A percentile compares a stretch with the other conserved stretches of the same genome.
phyloP scores from a whole-genome alignment of 1,140 invertebrate species.

The Aphaenogaster rudis region DNA sequence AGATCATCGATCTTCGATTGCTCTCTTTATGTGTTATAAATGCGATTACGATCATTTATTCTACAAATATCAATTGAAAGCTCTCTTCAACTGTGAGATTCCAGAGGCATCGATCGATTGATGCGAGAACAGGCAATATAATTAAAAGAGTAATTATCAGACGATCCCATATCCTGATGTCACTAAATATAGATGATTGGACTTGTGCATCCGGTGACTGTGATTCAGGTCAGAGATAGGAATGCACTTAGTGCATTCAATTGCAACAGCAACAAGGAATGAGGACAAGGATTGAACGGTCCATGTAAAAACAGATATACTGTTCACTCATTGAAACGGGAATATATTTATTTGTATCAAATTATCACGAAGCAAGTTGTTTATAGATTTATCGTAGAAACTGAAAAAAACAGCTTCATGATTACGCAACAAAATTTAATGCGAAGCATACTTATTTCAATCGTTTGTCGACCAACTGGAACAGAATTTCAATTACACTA shows the following conservation, averaged over 20 bases:
- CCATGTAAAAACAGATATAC: not conserved
- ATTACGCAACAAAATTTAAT: not conserved
- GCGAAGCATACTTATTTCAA: not conserved
- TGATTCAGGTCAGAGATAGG: conserved; percentile 64
- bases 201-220: conserved; percentile 44
- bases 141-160: conserved; percentile 59
- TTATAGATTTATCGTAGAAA: not conserved
- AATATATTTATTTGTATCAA: not conserved
- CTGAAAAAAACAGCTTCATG: not conserved
- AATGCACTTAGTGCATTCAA: conserved; percentile 6
- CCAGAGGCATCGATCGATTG: not conserved
- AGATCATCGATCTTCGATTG: not conserved
- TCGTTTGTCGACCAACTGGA: not conserved
- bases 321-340: not conserved
- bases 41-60: not conserved
- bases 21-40: not conserved
- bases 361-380: not conserved
- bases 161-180: conserved; percentile 64
- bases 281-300: conserved; percentile 11
- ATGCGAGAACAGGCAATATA: not conserved
- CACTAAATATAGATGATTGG: conserved; percentile 63
- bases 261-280: not conserved
- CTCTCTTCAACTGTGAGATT: not conserved
- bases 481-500: conserved; percentile 7
- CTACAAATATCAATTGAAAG: not conserved